A percentile compares a stretch with the other conserved stretches of the same genome.
Evolutionary conservation across 2,797 vertebrate genomes (phyloP).

Genomic region (Rhabdophis nuchalis): DNA sequence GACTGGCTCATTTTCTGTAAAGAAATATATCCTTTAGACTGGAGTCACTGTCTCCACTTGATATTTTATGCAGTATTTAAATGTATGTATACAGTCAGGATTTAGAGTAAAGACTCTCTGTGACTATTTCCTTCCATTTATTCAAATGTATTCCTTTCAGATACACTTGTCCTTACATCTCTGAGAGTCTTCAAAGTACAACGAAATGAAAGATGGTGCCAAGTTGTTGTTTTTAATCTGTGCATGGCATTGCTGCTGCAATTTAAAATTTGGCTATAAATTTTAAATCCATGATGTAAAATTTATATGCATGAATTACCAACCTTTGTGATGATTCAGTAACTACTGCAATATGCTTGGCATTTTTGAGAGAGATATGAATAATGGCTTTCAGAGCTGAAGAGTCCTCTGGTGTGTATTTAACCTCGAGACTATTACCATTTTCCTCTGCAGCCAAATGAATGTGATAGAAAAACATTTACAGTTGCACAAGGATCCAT

Average conservation of each 20-base stretch:
- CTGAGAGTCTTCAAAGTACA: not conserved
- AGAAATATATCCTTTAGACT: not conserved
- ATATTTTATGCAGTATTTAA: not conserved
- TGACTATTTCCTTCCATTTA: not conserved
- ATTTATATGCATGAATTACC: not conserved
- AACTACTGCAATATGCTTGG: not conserved
- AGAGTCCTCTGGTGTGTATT: slow-evolving; percentile 12
- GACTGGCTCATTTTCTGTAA: not conserved
- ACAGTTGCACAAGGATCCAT: slow-evolving; percentile 55
- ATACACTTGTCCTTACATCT: not conserved
- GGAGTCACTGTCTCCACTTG: not conserved
- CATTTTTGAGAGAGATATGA: not conserved
- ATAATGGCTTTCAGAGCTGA: not conserved
- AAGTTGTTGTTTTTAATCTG: fast-evolving
- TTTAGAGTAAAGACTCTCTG: not conserved
- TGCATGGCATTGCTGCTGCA: not conserved
- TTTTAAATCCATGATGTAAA: not conserved
- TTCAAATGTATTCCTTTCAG: slow-evolving; percentile 7
- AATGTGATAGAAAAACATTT: slow-evolving; percentile 51
- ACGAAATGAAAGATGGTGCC: not conserved
- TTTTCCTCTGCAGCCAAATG: slow-evolving; percentile 47
- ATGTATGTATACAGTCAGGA: not conserved
- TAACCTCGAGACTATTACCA: slow-evolving; percentile 45
- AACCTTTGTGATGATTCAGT: not conserved
- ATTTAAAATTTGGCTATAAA: not conserved